Conservation (phyloP, 2,888 invertebrate species). For the Mesorhabditis spiculigera region DNA sequence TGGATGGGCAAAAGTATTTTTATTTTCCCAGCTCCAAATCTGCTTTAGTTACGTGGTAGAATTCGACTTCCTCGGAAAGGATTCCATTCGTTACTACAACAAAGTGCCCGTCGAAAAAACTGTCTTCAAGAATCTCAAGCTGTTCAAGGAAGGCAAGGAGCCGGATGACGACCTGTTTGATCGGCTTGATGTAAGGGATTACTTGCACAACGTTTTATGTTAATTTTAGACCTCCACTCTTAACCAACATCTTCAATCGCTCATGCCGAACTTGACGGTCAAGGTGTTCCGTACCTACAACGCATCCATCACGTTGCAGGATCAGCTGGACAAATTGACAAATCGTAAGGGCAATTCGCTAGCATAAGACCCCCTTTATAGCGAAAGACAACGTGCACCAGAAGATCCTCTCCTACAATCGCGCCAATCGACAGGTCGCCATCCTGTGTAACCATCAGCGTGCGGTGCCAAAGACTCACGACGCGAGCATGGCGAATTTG, state of each 20-base stretch:
- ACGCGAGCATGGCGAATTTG: slow-evolving; percentile 95
- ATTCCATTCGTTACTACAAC: slow-evolving; percentile 85
- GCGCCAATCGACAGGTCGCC: slow-evolving; percentile 96
- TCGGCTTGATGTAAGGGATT: slow-evolving; percentile 74
- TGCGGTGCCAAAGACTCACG: slow-evolving; percentile 91
- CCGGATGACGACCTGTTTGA: slow-evolving; percentile 94
- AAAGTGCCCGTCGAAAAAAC: slow-evolving; percentile 89
- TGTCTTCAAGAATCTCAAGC: slow-evolving; percentile 92
- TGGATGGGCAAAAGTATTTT: slow-evolving; percentile 56
- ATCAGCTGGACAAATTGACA: slow-evolving; percentile 88
- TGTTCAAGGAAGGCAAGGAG: slow-evolving; percentile 95
- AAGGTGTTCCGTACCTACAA: slow-evolving; percentile 99
- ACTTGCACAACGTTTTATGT: slow-evolving; percentile 7
- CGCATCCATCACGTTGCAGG: slow-evolving; percentile 95
- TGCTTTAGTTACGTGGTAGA: slow-evolving; percentile 74
- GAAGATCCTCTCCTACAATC: slow-evolving; percentile 83
- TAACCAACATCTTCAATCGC: slow-evolving; percentile 92
- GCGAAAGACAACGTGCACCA: slow-evolving; percentile 61
- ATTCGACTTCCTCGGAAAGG: slow-evolving; percentile 97
- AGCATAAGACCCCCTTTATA: slow-evolving; percentile 41
- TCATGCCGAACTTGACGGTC: slow-evolving; percentile 96
- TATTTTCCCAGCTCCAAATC: background rate
- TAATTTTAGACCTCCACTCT: slow-evolving; percentile 75
- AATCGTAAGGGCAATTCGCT: slow-evolving; percentile 63
- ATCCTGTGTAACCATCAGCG: slow-evolving; percentile 99